Percentiles rank a stretch among this genome's conserved stretches.
Evolutionary conservation across 2,888 invertebrate species (phyloP).

Genomic region (Archips crataeganus): DNA sequence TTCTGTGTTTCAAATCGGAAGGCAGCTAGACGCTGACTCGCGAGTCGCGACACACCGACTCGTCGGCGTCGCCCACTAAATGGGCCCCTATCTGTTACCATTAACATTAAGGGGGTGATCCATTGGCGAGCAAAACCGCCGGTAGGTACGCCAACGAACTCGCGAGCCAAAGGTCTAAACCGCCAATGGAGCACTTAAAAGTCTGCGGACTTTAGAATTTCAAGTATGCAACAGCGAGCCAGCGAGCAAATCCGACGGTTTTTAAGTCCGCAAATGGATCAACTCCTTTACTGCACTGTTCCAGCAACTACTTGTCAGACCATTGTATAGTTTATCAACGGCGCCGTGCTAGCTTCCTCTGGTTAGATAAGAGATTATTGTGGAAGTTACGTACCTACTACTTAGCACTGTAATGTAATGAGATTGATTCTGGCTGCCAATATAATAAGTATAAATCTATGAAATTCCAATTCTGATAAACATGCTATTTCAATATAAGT

Average conservation of each 20-base stretch:
- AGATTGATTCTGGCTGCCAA: neutral
- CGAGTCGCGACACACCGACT: neutral
- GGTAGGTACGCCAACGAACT: too few relatives aligned
- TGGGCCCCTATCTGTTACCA: neutral
- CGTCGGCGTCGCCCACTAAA: conserved; percentile 8
- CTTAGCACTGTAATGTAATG: neutral
- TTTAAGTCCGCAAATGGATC: too few relatives aligned
- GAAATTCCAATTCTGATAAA: too few relatives aligned
- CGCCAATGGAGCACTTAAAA: too few relatives aligned
- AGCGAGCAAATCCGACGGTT: too few relatives aligned
- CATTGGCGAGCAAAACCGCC: too few relatives aligned
- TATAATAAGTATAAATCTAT: neutral
- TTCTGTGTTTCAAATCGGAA: neutral
- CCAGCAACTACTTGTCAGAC: conserved; percentile 3
- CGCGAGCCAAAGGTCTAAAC: too few relatives aligned
- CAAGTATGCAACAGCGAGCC: too few relatives aligned
- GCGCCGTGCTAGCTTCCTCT: conserved; percentile 3
- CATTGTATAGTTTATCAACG: conserved; percentile 6
- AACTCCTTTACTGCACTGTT: conserved; percentile 13
- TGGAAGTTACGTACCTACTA: neutral
- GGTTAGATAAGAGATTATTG: conserved; percentile 11
- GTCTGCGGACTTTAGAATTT: too few relatives aligned
- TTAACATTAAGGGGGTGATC: too few relatives aligned
- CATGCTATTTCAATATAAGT: too few relatives aligned
- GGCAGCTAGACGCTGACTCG: neutral